Percentiles rank a stretch among this genome's conserved stretches.
Conservation (phyloP, 2,797 vertebrate species). For the Oceanodroma leucorhoa region DNA sequence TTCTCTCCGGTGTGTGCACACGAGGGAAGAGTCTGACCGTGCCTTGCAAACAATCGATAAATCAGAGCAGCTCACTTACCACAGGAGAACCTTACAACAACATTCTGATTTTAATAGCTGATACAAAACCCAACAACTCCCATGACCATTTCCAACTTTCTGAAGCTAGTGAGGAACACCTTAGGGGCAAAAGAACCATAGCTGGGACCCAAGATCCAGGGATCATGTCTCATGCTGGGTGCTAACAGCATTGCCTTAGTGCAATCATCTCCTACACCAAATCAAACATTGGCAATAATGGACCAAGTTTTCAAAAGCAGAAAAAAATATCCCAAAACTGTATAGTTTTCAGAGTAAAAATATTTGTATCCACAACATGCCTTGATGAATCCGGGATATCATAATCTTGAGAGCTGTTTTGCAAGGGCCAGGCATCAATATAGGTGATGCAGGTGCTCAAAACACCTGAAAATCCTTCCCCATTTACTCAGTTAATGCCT, state of each 20-base stretch:
- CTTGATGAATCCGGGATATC: neutral
- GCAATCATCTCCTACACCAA: neutral
- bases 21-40: rapidly evolving
- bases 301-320: neutral
- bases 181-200: neutral
- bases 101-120: neutral
- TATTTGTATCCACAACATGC: neutral
- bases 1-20: rapidly evolving
- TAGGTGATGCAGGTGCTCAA: neutral
- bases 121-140: neutral
- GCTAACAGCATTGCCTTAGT: neutral
- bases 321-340: neutral
- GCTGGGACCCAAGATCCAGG: neutral
- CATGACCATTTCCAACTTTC: neutral
- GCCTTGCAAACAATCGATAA: rapidly evolving
- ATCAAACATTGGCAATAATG: rapidly evolving
- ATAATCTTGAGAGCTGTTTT: neutral
- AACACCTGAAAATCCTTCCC: neutral
- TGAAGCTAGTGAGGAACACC: neutral
- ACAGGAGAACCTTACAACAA: neutral
- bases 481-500: neutral
- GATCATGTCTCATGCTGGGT: neutral
- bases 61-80: neutral
- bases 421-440: neutral
- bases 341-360: neutral